These are phyloP conservation scores for Pionites leucogaster DNA, from an alignment of 2,113 vertebrate species.

Conservation along the genomic window DNA sequence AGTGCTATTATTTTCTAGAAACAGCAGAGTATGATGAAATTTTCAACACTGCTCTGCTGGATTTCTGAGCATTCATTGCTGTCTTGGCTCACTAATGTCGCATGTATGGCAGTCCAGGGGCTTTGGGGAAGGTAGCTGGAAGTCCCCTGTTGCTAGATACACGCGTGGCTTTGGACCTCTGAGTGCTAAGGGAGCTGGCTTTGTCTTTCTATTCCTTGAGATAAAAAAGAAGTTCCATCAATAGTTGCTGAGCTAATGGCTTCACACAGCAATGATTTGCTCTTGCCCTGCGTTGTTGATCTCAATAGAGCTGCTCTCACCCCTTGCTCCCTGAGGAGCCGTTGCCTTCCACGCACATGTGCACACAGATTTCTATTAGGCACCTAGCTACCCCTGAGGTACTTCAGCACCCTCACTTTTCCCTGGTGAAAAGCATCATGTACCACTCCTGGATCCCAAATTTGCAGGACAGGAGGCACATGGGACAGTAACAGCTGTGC, in stretches of 20 bases:
- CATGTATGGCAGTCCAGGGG: neutral
- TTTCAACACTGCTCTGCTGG: neutral
- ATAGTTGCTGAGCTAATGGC: neutral
- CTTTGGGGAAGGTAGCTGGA: neutral
- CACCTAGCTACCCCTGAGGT: fast-evolving
- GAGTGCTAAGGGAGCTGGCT: neutral
- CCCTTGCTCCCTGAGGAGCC: neutral
- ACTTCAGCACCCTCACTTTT: neutral
- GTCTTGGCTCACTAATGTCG: neutral
- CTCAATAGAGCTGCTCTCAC: neutral
- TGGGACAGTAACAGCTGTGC: neutral
- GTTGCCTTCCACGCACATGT: neutral
- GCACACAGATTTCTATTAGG: neutral
- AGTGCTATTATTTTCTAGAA: neutral
- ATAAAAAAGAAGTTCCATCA: neutral
- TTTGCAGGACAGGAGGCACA: neutral
- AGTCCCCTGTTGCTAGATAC: neutral
- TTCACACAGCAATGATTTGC: neutral
- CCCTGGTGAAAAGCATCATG: neutral
- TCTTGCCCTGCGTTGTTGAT: neutral
- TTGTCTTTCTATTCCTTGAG: neutral
- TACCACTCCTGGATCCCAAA: neutral
- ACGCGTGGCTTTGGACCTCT: neutral
- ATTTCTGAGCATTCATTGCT: neutral
- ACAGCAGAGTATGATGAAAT: neutral